A percentile compares a stretch with the other conserved stretches of the same genome.
phyloP scores from a whole-genome alignment of 2,888 invertebrate genomes.

The Ptychoptera albimana region DNA sequence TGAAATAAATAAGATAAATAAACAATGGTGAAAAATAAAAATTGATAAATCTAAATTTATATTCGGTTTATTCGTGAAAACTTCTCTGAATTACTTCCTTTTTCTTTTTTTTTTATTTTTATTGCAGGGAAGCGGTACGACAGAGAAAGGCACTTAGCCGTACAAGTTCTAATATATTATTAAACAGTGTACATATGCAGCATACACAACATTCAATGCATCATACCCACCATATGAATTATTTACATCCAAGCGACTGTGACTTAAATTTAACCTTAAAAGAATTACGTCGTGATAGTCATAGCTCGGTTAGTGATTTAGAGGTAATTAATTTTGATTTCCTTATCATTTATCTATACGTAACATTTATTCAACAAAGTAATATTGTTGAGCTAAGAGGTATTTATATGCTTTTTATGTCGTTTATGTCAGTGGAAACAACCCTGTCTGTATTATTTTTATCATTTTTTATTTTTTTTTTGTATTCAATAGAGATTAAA shows the following conservation, averaged over 20 bases:
- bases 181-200: conserved; percentile 72
- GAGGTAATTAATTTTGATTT: conserved; percentile 20
- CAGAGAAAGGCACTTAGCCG: conserved; percentile 68
- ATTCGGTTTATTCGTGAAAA: conserved; percentile 1
- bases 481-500: no score
- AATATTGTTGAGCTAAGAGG: background rate
- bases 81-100: background rate
- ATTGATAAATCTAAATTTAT: conserved; percentile 1
- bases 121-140: conserved; percentile 53
- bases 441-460: no score
- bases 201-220: conserved; percentile 56
- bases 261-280: conserved; percentile 31
- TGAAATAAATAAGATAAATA: no score
- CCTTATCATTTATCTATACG: no score
- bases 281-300: conserved; percentile 24
- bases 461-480: no score
- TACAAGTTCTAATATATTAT: conserved; percentile 71
- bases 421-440: no score
- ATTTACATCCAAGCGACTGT: conserved; percentile 42
- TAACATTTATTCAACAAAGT: background rate
- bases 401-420: no score
- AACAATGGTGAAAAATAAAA: no score
- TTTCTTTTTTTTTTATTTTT: conserved; percentile 17
- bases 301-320: conserved; percentile 31
- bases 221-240: conserved; percentile 40